These are phyloP conservation scores for Apantesis nais DNA, from an alignment of 2,888 invertebrate species.

Conservation along the genomic window DNA sequence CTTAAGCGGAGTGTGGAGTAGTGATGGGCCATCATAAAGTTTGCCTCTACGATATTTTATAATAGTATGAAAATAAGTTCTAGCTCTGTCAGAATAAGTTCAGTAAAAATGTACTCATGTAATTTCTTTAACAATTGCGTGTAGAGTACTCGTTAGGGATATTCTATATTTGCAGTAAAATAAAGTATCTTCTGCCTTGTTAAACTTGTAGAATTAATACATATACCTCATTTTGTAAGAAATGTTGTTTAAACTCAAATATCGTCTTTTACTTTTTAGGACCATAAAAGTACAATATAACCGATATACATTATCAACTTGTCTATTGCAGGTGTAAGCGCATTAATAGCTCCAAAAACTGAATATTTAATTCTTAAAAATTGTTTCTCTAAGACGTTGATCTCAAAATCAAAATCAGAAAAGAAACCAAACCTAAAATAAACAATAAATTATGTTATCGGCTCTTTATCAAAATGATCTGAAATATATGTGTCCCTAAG, in stretches of 20 bases:
- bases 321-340: not conserved
- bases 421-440: not conserved
- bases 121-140: not conserved
- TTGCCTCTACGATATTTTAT: slow-evolving; percentile 5
- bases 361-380: not conserved
- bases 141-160: not conserved
- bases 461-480: too few species aligned
- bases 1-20: slow-evolving; percentile 61
- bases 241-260: too few species aligned
- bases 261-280: too few species aligned
- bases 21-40: slow-evolving; percentile 35
- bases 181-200: too few species aligned
- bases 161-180: not conserved
- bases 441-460: too few species aligned
- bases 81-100: not conserved
- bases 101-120: not conserved
- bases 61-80: not conserved
- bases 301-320: not conserved
- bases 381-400: not conserved
- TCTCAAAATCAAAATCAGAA: not conserved
- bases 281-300: too few species aligned
- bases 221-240: too few species aligned
- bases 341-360: not conserved
- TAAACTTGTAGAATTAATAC: too few species aligned
- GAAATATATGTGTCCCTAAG: not conserved